Evolutionary conservation across 2,888 invertebrate species (phyloP).

Genomic region (Himalopsyche kuldschensis): DNA sequence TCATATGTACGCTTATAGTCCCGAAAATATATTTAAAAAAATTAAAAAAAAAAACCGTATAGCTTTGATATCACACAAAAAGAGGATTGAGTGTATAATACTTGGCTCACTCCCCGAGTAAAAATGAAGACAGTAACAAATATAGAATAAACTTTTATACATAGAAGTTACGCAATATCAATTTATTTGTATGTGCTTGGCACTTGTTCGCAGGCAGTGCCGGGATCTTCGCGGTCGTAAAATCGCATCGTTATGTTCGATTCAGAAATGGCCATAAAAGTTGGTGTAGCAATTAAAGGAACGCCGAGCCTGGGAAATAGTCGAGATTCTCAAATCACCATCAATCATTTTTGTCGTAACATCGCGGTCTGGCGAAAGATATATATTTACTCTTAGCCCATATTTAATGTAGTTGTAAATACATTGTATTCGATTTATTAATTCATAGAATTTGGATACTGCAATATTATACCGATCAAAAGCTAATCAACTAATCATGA

Average conservation of each 20-base stretch:
- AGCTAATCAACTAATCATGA: not conserved
- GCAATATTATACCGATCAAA: not conserved
- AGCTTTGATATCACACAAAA: too few species aligned
- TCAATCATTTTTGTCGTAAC: not conserved
- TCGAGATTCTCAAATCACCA: not conserved
- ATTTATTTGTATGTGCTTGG: too few species aligned
- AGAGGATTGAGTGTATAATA: too few species aligned
- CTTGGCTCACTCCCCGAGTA: too few species aligned
- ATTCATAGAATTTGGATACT: not conserved
- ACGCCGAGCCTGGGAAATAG: not conserved
- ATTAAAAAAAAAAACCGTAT: too few species aligned
- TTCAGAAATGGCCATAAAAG: not conserved
- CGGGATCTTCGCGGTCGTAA: not conserved
- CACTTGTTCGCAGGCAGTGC: not conserved
- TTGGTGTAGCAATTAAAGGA: not conserved
- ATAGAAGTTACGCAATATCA: too few species aligned
- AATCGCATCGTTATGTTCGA: not conserved
- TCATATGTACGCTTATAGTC: too few species aligned
- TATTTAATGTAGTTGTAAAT: not conserved
- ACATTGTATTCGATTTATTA: not conserved
- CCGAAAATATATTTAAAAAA: too few species aligned
- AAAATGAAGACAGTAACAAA: too few species aligned
- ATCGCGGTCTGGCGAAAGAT: not conserved
- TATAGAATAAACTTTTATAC: too few species aligned
- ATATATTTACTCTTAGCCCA: not conserved